Evolutionary conservation across 1,140 invertebrate species (phyloP), one percentile per base, ranked within the genome.

Genomic region (Heliothis virescens): DNA sequence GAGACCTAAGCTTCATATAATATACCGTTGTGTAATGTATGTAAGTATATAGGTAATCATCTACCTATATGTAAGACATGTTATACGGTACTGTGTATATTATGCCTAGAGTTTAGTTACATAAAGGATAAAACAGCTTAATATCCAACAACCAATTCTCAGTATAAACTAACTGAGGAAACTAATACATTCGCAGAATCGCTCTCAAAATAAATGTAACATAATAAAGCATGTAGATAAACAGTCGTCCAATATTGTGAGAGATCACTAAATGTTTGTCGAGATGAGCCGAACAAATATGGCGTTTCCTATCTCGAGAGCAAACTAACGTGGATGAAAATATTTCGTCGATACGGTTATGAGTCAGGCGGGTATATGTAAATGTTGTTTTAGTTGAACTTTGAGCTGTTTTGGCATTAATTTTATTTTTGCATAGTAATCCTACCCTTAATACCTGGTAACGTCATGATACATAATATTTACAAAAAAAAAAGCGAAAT

Each of bases 261-360:
- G 79, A 86, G 82, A 87, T 87, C 81, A 76, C 80, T 85, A 82
- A 85, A 86, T 87, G 84, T 89, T 89, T 87, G 86, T 81, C 52
- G 67, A 85, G 76, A 84, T 81, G 41, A 72, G 79, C 72, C 81
- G 82, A 79, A 85, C 82, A 78, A 78, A 78, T 69, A 78, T 59
- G 41, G 10, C 75, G 75, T 73, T 55, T 29, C 81, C 82, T 74
- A 79, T 79, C 82, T 81, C 82, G 69, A 55, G 80, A 86, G 81
- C 79, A 85, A 84, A 85, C 80, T 73, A 83, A 85, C 77, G 71
- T 26, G 34, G 71, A 67, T 78, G 79, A 80, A 75, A 79, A 59
- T 65, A 65, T 74, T 71, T 52, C 72, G 60, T 47, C 52, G 69
- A 81, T 63, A 72, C 76, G 50, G 72, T 80, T 73, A 47, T 48